Percentiles rank a stretch among this genome's conserved stretches.
These are phyloP conservation scores for Meteorus colon DNA, from an alignment of 2,888 invertebrate genomes.

Conservation along the genomic window DNA sequence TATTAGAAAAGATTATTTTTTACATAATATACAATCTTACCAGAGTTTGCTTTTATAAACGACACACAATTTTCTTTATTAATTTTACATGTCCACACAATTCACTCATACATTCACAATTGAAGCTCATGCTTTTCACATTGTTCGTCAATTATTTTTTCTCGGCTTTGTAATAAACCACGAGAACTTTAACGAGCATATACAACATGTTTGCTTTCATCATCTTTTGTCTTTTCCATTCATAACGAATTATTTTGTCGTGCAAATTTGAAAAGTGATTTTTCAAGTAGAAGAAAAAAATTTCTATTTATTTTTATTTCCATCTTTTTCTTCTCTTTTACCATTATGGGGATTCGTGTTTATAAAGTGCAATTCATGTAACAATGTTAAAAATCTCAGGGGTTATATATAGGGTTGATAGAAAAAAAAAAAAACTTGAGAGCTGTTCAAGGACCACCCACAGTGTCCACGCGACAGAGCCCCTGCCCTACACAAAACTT, in stretches of 20 bases:
- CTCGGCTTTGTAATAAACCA: not conserved
- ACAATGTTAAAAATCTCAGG: not conserved
- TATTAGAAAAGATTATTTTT: too few species aligned
- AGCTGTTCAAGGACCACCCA: slow-evolving; percentile 4
- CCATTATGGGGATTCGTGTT: not conserved
- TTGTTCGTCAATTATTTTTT: slow-evolving; percentile 4
- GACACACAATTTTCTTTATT: too few species aligned
- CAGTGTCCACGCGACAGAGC: not conserved
- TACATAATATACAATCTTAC: too few species aligned
- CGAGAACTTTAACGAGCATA: not conserved
- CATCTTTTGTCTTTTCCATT: too few species aligned
- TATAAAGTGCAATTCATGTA: not conserved
- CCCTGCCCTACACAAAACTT: not conserved
- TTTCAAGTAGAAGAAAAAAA: too few species aligned
- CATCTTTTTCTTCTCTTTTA: too few species aligned
- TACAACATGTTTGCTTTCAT: too few species aligned
- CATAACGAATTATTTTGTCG: too few species aligned
- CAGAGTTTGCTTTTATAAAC: not conserved
- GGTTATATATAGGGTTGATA: not conserved
- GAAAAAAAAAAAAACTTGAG: not conserved
- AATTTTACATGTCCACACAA: too few species aligned
- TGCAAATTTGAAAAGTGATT: too few species aligned
- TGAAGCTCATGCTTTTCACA: not conserved
- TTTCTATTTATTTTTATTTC: too few species aligned
- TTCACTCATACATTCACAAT: not conserved